phyloP scores from a whole-genome alignment of 2,113 vertebrate species.

The Odobenus rosmarus region DNA sequence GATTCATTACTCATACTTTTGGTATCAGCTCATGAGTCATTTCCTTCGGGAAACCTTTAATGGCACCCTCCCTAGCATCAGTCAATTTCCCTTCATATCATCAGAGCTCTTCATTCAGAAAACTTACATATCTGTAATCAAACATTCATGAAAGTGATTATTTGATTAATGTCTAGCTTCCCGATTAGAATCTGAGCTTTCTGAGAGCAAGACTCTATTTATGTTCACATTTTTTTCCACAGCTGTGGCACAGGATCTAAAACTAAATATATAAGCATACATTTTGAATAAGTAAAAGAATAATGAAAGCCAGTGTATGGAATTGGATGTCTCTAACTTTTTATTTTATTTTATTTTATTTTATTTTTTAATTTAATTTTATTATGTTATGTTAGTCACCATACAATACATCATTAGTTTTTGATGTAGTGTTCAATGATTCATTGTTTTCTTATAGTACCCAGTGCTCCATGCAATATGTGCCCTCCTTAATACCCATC shows the following conservation, averaged over 20 bases:
- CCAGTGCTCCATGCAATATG: no score
- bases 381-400: no score
- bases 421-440: no score
- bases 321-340: background rate
- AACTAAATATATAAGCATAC: background rate
- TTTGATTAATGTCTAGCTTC: background rate
- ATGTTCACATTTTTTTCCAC: background rate
- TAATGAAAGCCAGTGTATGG: background rate
- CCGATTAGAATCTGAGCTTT: background rate
- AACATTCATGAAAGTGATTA: background rate
- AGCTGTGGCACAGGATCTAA: background rate
- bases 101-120: background rate
- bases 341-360: no score
- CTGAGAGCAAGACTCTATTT: background rate
- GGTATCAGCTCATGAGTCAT: background rate
- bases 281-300: slow-evolving; percentile 33
- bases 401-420: no score
- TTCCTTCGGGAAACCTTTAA: background rate
- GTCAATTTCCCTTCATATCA: background rate
- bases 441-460: no score
- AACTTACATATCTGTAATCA: background rate
- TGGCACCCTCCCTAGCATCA: background rate
- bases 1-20: background rate
- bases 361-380: no score
- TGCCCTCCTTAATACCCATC: no score